Conservation (phyloP, 2,113 vertebrate genomes). For the Cololabis saira region DNA sequence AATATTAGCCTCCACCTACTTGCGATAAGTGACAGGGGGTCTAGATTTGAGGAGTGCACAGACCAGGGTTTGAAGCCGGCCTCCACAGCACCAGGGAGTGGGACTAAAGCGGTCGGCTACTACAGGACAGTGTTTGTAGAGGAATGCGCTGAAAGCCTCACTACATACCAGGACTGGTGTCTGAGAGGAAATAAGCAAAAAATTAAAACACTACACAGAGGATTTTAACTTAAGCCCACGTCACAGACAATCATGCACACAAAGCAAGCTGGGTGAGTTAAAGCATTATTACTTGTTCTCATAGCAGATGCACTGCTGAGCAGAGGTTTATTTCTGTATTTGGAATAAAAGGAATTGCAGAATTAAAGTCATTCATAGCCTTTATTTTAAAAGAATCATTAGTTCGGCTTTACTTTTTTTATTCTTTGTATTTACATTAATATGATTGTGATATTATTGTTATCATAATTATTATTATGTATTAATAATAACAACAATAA, state of each 20-base stretch:
- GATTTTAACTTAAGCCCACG: rapidly evolving
- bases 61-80: constrained; percentile 80
- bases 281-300: background rate
- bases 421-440: too few relatives aligned
- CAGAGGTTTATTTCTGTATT: background rate
- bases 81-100: constrained; percentile 84
- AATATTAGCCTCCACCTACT: constrained; percentile 66
- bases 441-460: too few relatives aligned
- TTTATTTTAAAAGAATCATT: too few relatives aligned
- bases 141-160: constrained; percentile 70
- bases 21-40: constrained; percentile 78
- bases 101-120: constrained; percentile 78
- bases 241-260: rapidly evolving
- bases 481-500: too few relatives aligned
- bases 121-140: constrained; percentile 75
- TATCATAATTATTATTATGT: too few relatives aligned
- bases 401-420: too few relatives aligned
- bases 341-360: background rate
- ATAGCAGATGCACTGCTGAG: background rate
- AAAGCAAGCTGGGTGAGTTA: background rate
- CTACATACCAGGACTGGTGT: constrained; percentile 73
- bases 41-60: constrained; percentile 73
- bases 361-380: too few relatives aligned
- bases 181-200: constrained; percentile 43
- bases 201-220: background rate